Base-by-base conservation (phyloP, 2,113 vertebrate species). In the Ophiodon elongatus region DNA sequence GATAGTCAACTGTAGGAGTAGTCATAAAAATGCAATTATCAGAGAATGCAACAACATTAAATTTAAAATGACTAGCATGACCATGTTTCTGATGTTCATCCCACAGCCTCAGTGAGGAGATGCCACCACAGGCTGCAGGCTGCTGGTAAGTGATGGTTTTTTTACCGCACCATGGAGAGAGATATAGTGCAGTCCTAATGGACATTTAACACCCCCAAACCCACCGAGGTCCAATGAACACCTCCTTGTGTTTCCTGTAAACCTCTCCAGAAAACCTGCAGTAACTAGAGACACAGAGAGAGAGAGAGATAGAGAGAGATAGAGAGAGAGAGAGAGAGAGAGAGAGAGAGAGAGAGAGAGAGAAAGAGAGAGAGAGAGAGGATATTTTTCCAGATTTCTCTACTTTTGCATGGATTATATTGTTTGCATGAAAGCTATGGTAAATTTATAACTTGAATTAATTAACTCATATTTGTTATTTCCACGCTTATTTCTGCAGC, bases 131-230 rank as follows among this genome's bases (percentile, higher is more conserved):
- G 52, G 68, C 84, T 70, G 68, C 27, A 65, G 69, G 56, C 43
- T 85, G 59, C 72, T 86, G 74, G 25, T 88, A 88, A 92, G 87
- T 92, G 85, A 75, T 64, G 62, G 62, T 76, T 29, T 83, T 13
- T 77, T 73, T 14, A 60, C 88, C 71, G 2, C 79, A 86, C 71
- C 56, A 60, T 10, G 71, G 68, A 79, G 79, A 19, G 72, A 23
- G 63, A 65, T 27, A 27, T 37, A 85, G 60, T 52, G 70, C 47
- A 52, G 62, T 63, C 75, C 68, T 92, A 91, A 91, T 92, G 87
- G 87, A 90, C 33, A 8, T 70, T 39, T 68, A 77, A 79, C 74
- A 73, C 80, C 86, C 23, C 13, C 37, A 47, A 60, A 73, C 27
- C 82, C 84, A 63, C 52, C 17, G 21, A 69, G 69, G 60, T 80